phyloP scores from a whole-genome alignment of 2,888 invertebrate species.

The Pollenia amentaria region DNA sequence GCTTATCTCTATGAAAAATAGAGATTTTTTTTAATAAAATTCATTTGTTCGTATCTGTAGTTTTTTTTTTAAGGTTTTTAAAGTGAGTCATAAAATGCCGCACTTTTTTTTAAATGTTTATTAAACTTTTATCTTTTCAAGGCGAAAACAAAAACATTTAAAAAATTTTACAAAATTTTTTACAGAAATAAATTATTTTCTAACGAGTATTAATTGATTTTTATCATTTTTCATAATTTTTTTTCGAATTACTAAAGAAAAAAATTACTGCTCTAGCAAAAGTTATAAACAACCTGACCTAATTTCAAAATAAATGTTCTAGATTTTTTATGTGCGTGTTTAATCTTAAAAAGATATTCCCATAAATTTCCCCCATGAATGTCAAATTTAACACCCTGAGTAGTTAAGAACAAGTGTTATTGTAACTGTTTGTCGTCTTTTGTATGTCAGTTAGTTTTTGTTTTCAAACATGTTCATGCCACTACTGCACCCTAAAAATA shows the following conservation, averaged over 20 bases:
- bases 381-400: constrained; percentile 46
- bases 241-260: not conserved
- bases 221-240: no score
- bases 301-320: constrained; percentile 16
- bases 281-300: constrained; percentile 16
- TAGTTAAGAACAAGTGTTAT: constrained; percentile 28
- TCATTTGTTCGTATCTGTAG: not conserved
- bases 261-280: not conserved
- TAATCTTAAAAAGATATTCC: constrained; percentile 37
- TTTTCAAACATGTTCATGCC: not conserved
- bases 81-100: constrained; percentile 39
- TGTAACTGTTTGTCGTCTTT: not conserved
- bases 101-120: constrained; percentile 22
- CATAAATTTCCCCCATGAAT: constrained; percentile 54
- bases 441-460: not conserved
- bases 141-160: constrained; percentile 60
- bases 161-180: constrained; percentile 4
- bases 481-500: constrained; percentile 28
- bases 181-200: not conserved
- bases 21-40: constrained; percentile 11
- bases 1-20: constrained; percentile 40
- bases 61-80: not conserved
- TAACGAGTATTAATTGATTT: no score
- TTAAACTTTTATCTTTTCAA: constrained; percentile 66
- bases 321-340: constrained; percentile 41